Percentiles rank a stretch among this genome's conserved stretches.
phyloP scores from a whole-genome alignment of 2,113 vertebrate genomes.

The Neomonachus schauinslandi region DNA sequence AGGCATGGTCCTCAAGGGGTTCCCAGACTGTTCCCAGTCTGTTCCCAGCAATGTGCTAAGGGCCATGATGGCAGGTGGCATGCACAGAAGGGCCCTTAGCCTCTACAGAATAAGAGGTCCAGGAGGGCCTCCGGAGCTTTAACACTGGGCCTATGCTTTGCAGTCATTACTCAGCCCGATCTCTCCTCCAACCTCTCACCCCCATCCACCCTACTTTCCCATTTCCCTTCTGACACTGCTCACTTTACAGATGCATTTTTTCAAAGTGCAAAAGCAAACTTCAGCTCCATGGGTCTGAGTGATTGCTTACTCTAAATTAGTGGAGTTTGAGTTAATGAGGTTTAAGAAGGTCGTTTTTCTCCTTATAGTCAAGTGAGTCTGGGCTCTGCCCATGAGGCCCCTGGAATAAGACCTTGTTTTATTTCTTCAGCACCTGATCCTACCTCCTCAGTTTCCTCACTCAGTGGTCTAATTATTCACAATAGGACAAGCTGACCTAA shows the following conservation, averaged over 20 bases:
- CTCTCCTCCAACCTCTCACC: background rate
- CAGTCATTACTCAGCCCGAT: background rate
- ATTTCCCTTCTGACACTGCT: constrained; percentile 25
- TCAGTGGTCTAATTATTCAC: constrained; percentile 35
- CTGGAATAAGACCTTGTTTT: constrained; percentile 34
- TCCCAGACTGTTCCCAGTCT: background rate
- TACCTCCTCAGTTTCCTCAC: background rate
- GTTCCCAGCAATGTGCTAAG: background rate
- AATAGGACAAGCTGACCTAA: background rate
- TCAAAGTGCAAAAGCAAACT: constrained; percentile 43
- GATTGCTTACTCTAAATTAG: constrained; percentile 63
- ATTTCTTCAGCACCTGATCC: background rate
- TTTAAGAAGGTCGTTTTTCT: constrained; percentile 52
- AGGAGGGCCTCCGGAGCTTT: background rate
- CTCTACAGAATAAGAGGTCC: background rate
- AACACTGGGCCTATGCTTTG: background rate
- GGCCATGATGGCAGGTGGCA: background rate
- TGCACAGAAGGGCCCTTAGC: background rate
- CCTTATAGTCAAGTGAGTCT: constrained; percentile 6
- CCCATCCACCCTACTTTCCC: background rate
- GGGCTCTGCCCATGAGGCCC: background rate
- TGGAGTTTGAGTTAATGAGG: constrained; percentile 55
- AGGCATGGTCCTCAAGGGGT: background rate
- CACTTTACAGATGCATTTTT: constrained; percentile 37
- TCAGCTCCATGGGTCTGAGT: constrained; percentile 27